Evolutionary conservation across 2,888 invertebrate genomes (phyloP), one percentile per base, ranked within the genome.

Genomic region (Aphidoletes aphidimyza): DNA sequence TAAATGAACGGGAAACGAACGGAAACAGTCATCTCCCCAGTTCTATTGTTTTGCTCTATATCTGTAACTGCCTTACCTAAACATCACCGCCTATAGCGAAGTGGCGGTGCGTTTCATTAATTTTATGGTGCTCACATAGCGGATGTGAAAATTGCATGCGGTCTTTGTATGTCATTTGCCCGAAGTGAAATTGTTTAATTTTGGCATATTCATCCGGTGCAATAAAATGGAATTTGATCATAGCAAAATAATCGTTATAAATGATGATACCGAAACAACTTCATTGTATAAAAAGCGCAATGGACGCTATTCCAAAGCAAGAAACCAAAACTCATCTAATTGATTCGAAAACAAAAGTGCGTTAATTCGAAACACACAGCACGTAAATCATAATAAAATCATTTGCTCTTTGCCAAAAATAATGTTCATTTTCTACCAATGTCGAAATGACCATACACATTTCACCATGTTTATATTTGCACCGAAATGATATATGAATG

Each of bases 241-340:
- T 30, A 30, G 11, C 69, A 14, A 30, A n/a, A 69, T 69, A 69
- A 69, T 69, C 69, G 34, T 30, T 69, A 30, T 69, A 69, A 69
- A 69, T 69, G 69, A 69, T 69, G 34, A 69, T 69, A 69, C 2
- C 69, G 34, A 30, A 69, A 14, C 6, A 47, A 47, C 9, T 39
- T 39, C 11, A 19, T 47, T 47, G 47, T 47, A 47, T 47, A 11
- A n/a, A n/a, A n/a, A n/a, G n/a, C n/a, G n/a, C n/a, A n/a, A n/a
- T n/a, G n/a, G n/a, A n/a, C n/a, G n/a, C n/a, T 17, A 47, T 47
- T 47, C 17, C 14, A 22, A 5, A 14, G 54, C 26, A 3, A 30
- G 69, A 69, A 69, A 69, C 69, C 69, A 30, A 69, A 69, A 69
- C 34, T 69, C 69, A 69, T 69, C 69, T 69, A 69, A 69, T 69